Conservation (phyloP, 1,140 invertebrate genomes). For the Phthorimaea operculella region DNA sequence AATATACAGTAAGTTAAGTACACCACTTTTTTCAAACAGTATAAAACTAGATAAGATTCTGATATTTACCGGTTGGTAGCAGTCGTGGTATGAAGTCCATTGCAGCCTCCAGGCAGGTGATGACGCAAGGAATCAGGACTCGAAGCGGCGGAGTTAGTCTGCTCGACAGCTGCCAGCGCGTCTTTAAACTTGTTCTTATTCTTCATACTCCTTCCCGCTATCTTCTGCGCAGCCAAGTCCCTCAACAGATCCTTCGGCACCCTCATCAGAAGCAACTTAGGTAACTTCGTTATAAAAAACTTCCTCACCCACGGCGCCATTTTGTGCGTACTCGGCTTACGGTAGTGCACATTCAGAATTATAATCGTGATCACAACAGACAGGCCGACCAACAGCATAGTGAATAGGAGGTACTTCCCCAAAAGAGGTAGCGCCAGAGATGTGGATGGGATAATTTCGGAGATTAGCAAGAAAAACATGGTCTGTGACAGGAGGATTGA, state of each 20-base stretch:
- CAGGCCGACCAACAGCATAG: slow-evolving; percentile 96
- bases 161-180: slow-evolving; percentile 73
- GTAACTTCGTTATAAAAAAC: slow-evolving; percentile 88
- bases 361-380: slow-evolving; percentile 98
- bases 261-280: slow-evolving; percentile 86
- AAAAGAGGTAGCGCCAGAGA: slow-evolving; percentile 95
- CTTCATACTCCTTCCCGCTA: slow-evolving; percentile 68
- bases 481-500: slow-evolving; percentile 98
- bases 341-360: slow-evolving; percentile 98
- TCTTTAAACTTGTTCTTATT: slow-evolving; percentile 75
- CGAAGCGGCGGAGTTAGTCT: slow-evolving; percentile 76
- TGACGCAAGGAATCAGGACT: slow-evolving; percentile 79
- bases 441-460: slow-evolving; percentile 98
- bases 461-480: slow-evolving; percentile 99
- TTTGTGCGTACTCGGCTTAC: slow-evolving; percentile 97
- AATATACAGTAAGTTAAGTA: no score
- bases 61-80: slow-evolving; percentile 73
- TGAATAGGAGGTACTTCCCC: slow-evolving; percentile 98
- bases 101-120: slow-evolving; percentile 75
- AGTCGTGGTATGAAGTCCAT: slow-evolving; percentile 79
- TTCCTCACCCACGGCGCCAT: slow-evolving; percentile 93
- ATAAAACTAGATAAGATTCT: no score
- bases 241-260: slow-evolving; percentile 84
- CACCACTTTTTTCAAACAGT: no score
- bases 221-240: slow-evolving; percentile 83